These are phyloP conservation scores for Sminthopsis crassicaudata DNA, from an alignment of 2,113 vertebrate genomes.

Conservation along the genomic window DNA sequence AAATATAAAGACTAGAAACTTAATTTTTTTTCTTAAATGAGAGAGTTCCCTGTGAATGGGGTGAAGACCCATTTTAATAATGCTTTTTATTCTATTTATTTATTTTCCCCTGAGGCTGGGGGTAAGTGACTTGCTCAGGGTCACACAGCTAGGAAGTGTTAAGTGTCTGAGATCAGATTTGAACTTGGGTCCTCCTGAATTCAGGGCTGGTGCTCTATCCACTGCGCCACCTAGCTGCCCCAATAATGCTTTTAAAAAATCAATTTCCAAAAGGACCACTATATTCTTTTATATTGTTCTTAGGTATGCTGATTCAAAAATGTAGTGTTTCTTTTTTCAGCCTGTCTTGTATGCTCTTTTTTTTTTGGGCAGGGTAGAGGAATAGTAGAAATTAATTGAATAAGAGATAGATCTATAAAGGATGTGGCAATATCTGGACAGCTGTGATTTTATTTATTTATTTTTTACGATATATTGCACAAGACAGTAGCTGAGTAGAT, in stretches of 20 bases:
- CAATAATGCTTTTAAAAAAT: slow-evolving; percentile 16
- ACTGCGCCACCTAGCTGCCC: no score
- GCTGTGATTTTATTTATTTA: no score
- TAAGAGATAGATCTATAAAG: no score
- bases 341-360: neutral
- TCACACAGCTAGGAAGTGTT: no score
- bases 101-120: no score
- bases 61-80: slow-evolving; percentile 41
- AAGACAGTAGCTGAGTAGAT: neutral
- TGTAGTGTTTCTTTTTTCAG: neutral
- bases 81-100: no score
- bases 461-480: neutral
- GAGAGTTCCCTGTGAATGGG: neutral
- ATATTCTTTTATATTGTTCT: slow-evolving; percentile 17
- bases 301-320: slow-evolving; percentile 39
- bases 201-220: no score
- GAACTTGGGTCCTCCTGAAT: no score
- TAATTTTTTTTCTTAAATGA: slow-evolving; percentile 31
- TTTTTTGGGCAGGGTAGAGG: slow-evolving; percentile 5
- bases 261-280: slow-evolving; percentile 41
- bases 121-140: no score
- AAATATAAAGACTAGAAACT: slow-evolving; percentile 22
- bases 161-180: no score
- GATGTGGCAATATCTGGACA: no score
- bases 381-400: no score